Conservation (phyloP, 2,797 vertebrate genomes). For the Malurus leucopterus region DNA sequence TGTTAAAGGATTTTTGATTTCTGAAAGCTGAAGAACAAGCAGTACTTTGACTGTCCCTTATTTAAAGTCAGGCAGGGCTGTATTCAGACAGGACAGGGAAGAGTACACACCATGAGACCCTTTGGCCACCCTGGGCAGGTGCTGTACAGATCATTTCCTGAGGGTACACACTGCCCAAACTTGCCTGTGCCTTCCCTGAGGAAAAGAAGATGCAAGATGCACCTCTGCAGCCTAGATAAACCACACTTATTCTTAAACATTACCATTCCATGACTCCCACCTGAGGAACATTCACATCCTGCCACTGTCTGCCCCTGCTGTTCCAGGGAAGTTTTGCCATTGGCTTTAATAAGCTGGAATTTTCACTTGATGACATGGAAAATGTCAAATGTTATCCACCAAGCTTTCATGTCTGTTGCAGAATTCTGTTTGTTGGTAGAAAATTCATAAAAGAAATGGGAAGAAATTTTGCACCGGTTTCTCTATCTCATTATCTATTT, state of each 20-base stretch:
- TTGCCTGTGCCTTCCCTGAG: neutral
- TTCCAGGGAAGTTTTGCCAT: neutral
- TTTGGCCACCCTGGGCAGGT: neutral
- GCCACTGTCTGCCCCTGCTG: rapidly evolving
- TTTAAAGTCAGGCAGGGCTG: neutral
- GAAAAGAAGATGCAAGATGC: neutral
- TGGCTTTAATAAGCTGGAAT: neutral
- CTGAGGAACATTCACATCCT: rapidly evolving
- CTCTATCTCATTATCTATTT: neutral
- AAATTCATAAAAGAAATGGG: neutral
- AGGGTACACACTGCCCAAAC: neutral
- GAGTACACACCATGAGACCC: neutral
- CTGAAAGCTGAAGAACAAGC: neutral
- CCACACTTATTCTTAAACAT: neutral
- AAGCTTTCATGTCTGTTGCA: neutral
- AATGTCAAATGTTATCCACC: neutral
- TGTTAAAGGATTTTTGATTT: neutral
- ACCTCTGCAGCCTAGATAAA: neutral
- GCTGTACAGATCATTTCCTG: too few species aligned
- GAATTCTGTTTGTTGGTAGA: neutral
- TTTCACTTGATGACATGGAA: neutral
- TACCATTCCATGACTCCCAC: rapidly evolving
- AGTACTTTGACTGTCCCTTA: neutral
- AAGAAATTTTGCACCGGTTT: neutral
- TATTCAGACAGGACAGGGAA: neutral